Conservation (phyloP, 2,113 vertebrate genomes). For the Boleophthalmus pectinirostris region DNA sequence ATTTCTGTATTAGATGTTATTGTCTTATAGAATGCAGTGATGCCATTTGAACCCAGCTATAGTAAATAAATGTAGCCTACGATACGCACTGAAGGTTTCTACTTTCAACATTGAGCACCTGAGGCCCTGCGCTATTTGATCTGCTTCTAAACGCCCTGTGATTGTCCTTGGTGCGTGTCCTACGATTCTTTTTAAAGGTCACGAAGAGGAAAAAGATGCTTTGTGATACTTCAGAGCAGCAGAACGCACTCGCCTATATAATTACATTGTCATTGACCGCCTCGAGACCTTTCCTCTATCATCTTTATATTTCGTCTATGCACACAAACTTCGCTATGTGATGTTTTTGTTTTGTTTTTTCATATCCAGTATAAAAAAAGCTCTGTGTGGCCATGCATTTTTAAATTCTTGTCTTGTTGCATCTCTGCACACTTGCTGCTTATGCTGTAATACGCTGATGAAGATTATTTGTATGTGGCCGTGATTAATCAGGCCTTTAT, state of each 20-base stretch:
- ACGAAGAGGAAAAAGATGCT: constrained; percentile 4
- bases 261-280: constrained; percentile 14
- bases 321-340: neutral
- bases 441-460: constrained; percentile 12
- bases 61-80: neutral
- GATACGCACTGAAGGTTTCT: neutral
- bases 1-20: too few species aligned
- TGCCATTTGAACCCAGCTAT: neutral
- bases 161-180: constrained; percentile 4
- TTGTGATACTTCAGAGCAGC: constrained; percentile 9
- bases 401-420: neutral
- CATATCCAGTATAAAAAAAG: neutral
- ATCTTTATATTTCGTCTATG: neutral
- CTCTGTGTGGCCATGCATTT: neutral
- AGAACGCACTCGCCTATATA: constrained; percentile 6
- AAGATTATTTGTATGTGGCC: constrained; percentile 20
- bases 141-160: neutral
- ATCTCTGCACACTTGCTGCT: constrained; percentile 5
- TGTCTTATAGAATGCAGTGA: too few species aligned
- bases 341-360: neutral
- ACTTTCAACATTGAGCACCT: neutral
- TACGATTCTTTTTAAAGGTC: constrained; percentile 5
- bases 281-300: neutral
- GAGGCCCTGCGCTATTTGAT: neutral
- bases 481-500: constrained; percentile 29